These are phyloP conservation scores for Nomada fucata DNA, from an alignment of 2,888 invertebrate species.

Conservation along the genomic window DNA sequence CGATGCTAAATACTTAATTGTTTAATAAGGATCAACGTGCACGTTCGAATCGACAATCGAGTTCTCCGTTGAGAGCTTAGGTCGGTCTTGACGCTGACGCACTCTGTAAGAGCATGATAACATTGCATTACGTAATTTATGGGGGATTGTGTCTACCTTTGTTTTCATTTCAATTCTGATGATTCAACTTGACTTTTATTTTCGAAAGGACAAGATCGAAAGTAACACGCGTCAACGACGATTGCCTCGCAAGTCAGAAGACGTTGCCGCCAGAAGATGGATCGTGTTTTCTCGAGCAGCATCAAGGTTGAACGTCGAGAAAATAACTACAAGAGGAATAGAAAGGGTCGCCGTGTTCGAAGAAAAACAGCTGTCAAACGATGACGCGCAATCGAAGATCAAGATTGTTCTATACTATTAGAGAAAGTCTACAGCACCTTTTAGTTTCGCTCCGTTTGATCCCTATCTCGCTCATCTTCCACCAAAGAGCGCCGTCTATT, in stretches of 20 bases:
- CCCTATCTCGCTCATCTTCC: not conserved
- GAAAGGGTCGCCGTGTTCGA: not conserved
- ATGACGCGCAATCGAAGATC: conserved; percentile 7
- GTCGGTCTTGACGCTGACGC: too few relatives aligned
- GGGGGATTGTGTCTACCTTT: too few relatives aligned
- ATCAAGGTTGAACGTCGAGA: conserved; percentile 3
- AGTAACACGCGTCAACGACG: not conserved
- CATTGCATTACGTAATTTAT: too few relatives aligned
- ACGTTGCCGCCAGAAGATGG: conserved; percentile 4
- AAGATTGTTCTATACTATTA: conserved; percentile 9
- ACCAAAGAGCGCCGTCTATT: not conserved
- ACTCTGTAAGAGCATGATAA: too few relatives aligned
- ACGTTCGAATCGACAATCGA: too few relatives aligned
- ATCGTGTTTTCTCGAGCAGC: conserved; percentile 2
- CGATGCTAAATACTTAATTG: too few relatives aligned
- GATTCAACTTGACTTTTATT: too few relatives aligned
- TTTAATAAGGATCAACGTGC: too few relatives aligned
- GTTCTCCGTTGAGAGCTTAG: too few relatives aligned
- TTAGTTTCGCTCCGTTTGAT: conserved; percentile 1
- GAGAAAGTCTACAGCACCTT: conserved; percentile 3
- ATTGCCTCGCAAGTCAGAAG: not conserved
- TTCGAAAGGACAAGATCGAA: too few relatives aligned
- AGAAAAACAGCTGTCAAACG: conserved; percentile 11
- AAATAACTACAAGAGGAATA: conserved; percentile 4
- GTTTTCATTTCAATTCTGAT: too few relatives aligned